Evolutionary conservation across 2,888 invertebrate species (phyloP).

Genomic region (Limnephilus rhombicus): DNA sequence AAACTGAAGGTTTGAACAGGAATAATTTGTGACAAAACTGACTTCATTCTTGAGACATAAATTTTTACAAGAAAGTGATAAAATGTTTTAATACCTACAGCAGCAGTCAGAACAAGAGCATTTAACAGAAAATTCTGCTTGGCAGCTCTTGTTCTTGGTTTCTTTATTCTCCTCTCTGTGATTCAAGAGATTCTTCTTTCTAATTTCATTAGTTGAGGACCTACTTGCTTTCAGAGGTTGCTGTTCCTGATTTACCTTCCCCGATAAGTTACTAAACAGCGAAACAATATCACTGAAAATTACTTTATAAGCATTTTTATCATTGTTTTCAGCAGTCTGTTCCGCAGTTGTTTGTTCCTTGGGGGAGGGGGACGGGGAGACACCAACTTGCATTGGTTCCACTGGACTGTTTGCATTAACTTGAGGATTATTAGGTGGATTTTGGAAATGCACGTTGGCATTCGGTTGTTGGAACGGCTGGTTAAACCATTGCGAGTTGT

Average conservation of each 20-base stretch:
- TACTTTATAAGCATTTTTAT: conserved; percentile 32
- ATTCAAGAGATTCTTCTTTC: neutral
- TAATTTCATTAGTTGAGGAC: neutral
- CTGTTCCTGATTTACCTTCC: conserved; percentile 6
- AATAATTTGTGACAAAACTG: neutral
- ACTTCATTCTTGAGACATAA: neutral
- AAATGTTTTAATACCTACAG: neutral
- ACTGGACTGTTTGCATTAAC: neutral
- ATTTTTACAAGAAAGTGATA: neutral
- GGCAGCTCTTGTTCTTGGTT: neutral
- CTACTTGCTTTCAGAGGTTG: neutral
- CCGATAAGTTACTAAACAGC: conserved; percentile 29
- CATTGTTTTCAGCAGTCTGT: conserved; percentile 7
- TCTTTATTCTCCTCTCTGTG: neutral
- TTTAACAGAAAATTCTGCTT: neutral
- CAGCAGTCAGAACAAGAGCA: neutral
- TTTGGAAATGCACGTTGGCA: neutral
- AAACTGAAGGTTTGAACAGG: neutral
- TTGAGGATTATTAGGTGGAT: neutral
- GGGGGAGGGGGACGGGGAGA: neutral
- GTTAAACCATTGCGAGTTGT: conserved; percentile 33
- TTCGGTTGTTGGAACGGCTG: neutral
- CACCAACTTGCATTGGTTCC: conserved; percentile 22
- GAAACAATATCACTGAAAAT: conserved; percentile 37
- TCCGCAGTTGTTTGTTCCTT: neutral